Base-by-base conservation (phyloP, 2,113 vertebrate genomes). In the Manacus vitellinus region DNA sequence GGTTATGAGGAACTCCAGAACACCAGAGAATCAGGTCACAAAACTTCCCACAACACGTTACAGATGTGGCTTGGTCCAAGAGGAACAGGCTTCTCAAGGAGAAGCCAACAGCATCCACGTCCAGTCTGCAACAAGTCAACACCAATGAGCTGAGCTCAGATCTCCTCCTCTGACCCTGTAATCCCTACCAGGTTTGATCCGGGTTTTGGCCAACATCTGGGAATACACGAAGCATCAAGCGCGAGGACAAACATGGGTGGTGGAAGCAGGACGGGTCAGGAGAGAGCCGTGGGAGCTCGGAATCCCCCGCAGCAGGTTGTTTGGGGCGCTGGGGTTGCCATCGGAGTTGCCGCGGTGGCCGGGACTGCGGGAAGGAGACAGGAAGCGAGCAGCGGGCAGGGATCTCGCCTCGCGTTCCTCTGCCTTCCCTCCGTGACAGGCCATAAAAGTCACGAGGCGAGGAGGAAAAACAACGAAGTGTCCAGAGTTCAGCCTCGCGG, bases 391-490 rank as follows among this genome's bases (percentile, higher is more conserved):
- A 13, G 63, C 28, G 15, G 6, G 54, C 75, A 65, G 35, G 75
- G 49, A 49, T 61, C 62, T 66, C 24, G 44, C 65, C 52, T 91
- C 51, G 28, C 66, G 21, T 27, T 49, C 96, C 66, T 62, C 61
- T 61, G 85, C 68, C 72, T 92, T 66, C 61, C 62, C 56, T 91
- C 56, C 6, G n/a, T 83, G 92, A 78, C 93, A 91, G 93, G 80
- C 89, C 91, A 65, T 68, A 61, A 81, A 95, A 97, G 95, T 96
- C 96, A 95, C 78, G 76, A 88, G 91, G 88, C 23, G 37, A 63
- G 58, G 15, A 87, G 20, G 63, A 94, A 92, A 41, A 95, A 79
- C 71, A 83, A 49, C 62, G 30, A 70, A 52, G 74, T 51, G 96
- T 95, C 88, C 94, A 93, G 88, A 95, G 93, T 95, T 92, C 96